A percentile compares a stretch with the other conserved stretches of the same genome.
These are phyloP conservation scores for Adrianichthys oophorus DNA, from an alignment of 2,797 vertebrate species.

Conservation along the genomic window DNA sequence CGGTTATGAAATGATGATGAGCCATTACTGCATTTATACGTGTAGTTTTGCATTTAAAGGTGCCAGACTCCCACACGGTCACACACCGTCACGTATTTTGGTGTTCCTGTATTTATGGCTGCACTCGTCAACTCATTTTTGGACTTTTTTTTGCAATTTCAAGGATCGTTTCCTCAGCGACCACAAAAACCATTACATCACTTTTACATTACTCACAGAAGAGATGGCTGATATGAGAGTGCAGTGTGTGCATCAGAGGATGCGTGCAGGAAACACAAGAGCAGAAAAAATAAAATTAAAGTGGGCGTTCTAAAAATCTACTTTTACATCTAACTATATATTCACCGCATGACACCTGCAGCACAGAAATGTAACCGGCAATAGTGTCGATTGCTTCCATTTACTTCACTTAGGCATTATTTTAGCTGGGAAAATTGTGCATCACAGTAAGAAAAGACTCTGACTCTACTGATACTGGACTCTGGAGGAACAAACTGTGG, in stretches of 20 bases:
- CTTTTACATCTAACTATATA: slow-evolving; percentile 17
- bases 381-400: slow-evolving; percentile 8
- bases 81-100: slow-evolving; percentile 39
- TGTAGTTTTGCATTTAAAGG: slow-evolving; percentile 30
- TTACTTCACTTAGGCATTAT: slow-evolving; percentile 4
- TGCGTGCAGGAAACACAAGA: slow-evolving; percentile 19
- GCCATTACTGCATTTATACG: slow-evolving; percentile 63
- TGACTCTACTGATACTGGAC: too few species aligned
- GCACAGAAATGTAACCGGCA: not conserved
- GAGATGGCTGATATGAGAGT: slow-evolving; percentile 38
- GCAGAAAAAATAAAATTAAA: slow-evolving; percentile 17
- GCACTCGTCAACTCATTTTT: slow-evolving; percentile 63
- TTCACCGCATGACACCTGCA: not conserved
- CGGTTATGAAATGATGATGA: slow-evolving; percentile 57
- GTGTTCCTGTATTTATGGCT: slow-evolving; percentile 70
- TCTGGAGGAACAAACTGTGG: too few species aligned
- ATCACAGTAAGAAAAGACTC: not conserved
- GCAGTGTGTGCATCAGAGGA: slow-evolving; percentile 30
- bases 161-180: slow-evolving; percentile 79
- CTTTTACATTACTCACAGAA: slow-evolving; percentile 70
- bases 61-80: slow-evolving; percentile 1
- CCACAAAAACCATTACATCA: slow-evolving; percentile 74
- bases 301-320: slow-evolving; percentile 24
- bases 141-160: slow-evolving; percentile 79
- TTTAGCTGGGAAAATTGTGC: not conserved